These are phyloP conservation scores for Nephrotoma appendiculata DNA, from an alignment of 2,888 invertebrate species.

Conservation along the genomic window DNA sequence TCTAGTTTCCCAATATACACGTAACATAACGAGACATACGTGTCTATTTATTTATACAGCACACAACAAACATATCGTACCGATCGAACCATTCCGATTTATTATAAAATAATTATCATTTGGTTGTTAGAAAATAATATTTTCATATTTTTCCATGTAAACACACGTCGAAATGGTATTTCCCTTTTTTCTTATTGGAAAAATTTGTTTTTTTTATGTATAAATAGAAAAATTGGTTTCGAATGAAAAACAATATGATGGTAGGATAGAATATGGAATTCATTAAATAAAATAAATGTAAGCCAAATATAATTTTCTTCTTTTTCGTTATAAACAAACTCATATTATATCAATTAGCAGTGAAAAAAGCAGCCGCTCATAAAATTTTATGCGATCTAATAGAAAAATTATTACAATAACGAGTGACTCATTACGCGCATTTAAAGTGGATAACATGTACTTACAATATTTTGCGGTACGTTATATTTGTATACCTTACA, in stretches of 20 bases:
- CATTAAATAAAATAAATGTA: not conserved
- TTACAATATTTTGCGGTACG: not conserved
- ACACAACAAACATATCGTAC: not conserved
- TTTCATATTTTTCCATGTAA: not conserved
- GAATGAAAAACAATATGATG: not conserved
- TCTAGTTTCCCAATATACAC: not conserved
- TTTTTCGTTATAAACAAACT: not conserved
- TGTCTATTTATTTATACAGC: not conserved
- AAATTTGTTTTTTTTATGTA: not conserved
- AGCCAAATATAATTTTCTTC: not conserved
- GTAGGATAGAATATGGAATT: not conserved
- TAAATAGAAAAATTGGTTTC: not conserved
- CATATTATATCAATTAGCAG: not conserved
- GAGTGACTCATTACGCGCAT: not conserved
- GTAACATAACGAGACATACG: not conserved
- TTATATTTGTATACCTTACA: not conserved
- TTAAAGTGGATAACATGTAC: not conserved
- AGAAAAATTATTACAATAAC: not conserved
- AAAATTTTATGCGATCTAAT: not conserved
- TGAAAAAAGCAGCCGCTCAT: not conserved
- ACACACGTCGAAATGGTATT: not conserved
- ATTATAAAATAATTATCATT: not conserved
- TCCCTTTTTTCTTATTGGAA: not conserved
- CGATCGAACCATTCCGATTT: not conserved
- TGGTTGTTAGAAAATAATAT: not conserved